A percentile compares a stretch with the other conserved stretches of the same genome.
Conservation (phyloP, 2,113 vertebrate genomes). For the Varanus komodoensis region DNA sequence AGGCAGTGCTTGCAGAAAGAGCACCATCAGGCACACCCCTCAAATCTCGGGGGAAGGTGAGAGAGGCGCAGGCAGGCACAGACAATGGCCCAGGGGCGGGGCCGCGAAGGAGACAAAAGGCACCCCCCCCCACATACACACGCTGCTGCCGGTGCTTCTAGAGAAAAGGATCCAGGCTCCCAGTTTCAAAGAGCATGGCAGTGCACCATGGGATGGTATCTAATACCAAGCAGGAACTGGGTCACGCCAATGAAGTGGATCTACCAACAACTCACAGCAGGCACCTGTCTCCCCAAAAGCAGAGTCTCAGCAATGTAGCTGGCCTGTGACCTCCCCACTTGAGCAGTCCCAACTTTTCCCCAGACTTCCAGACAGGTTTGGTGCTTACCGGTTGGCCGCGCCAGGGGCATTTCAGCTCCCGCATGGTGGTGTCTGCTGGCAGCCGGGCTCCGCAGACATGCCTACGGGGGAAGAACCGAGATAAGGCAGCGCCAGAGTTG, state of each 20-base stretch:
- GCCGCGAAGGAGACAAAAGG: conserved; percentile 25
- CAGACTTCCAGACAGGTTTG: background rate
- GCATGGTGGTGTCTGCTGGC: background rate
- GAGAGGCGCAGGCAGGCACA: background rate
- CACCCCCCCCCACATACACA: background rate
- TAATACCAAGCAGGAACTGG: background rate
- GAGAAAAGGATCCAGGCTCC: background rate
- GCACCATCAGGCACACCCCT: background rate
- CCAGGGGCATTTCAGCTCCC: conserved; percentile 25
- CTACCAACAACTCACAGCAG: background rate
- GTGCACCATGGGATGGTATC: no score
- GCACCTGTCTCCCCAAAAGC: no score
- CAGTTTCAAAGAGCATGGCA: background rate
- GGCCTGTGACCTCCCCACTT: background rate
- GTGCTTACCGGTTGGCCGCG: conserved; percentile 11
- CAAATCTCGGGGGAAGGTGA: conserved; percentile 1
- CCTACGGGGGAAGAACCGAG: conserved; percentile 69
- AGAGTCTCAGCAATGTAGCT: no score
- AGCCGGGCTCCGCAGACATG: conserved; percentile 78
- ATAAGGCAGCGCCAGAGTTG: conserved; percentile 10
- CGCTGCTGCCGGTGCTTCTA: background rate
- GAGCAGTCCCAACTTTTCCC: background rate
- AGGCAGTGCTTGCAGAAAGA: background rate
- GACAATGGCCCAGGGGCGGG: conserved; percentile 23
- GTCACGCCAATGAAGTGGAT: no score